phyloP scores from a whole-genome alignment of 2,888 invertebrate species.

The Melitaea athalia region DNA sequence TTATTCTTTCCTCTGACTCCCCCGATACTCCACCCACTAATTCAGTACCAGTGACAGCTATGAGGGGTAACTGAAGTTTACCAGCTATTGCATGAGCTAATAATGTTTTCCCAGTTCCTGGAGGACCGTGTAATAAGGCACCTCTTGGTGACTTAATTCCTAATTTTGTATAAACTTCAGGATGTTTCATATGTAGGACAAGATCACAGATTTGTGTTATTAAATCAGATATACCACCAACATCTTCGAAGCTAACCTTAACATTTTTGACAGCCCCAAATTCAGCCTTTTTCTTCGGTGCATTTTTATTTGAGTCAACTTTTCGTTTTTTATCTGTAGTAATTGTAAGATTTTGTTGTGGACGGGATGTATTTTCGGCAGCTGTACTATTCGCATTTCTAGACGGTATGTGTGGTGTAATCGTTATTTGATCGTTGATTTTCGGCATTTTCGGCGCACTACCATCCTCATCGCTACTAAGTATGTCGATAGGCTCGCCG shows the following conservation, averaged over 20 bases:
- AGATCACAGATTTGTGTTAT: constrained; percentile 87
- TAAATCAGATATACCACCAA: constrained; percentile 91
- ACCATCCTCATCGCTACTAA: constrained; percentile 73
- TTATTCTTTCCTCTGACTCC: constrained; percentile 95
- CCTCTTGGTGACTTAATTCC: constrained; percentile 95
- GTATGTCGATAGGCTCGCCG: constrained; percentile 74
- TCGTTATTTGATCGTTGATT: constrained; percentile 77
- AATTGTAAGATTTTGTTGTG: constrained; percentile 54
- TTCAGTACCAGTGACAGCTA: constrained; percentile 95
- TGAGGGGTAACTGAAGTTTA: constrained; percentile 90
- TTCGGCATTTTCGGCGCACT: constrained; percentile 73
- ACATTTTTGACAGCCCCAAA: constrained; percentile 64
- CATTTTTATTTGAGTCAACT: constrained; percentile 51
- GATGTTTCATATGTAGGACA: constrained; percentile 93
- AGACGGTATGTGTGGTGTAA: constrained; percentile 71
- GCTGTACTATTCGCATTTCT: constrained; percentile 57
- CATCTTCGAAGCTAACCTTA: constrained; percentile 85
- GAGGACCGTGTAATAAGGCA: constrained; percentile 96
- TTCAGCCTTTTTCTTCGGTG: constrained; percentile 63
- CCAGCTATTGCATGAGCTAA: constrained; percentile 92
- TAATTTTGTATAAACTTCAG: constrained; percentile 92
- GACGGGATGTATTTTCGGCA: constrained; percentile 53
- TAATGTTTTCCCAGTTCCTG: constrained; percentile 96
- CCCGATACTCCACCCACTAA: constrained; percentile 97
- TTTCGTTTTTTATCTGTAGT: constrained; percentile 68